Conservation (phyloP, 1,140 invertebrate species). For the Drosophila nigromelanica region DNA sequence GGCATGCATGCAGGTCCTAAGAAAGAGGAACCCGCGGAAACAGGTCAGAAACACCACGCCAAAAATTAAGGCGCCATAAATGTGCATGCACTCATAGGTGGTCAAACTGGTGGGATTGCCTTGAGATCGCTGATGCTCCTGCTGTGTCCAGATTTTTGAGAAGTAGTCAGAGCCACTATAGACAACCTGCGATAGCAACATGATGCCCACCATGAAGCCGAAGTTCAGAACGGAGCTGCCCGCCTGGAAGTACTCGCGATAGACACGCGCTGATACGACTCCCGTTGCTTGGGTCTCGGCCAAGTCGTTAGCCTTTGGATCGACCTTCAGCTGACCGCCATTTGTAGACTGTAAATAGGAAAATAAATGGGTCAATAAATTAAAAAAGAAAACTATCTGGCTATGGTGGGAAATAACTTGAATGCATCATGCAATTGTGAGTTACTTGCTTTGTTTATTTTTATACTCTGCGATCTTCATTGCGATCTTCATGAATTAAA, state of each 20-base stretch:
- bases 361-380: neutral
- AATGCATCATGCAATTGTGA: no score
- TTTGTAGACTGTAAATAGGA: conserved; percentile 26
- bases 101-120: conserved; percentile 62
- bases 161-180: conserved; percentile 92
- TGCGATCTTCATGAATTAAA: no score
- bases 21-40: conserved; percentile 88
- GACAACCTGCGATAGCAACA: conserved; percentile 89
- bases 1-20: conserved; percentile 91
- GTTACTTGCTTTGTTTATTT: no score
- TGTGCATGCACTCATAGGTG: conserved; percentile 81
- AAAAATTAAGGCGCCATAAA: conserved; percentile 72
- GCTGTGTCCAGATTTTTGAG: conserved; percentile 89
- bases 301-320: conserved; percentile 80
- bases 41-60: conserved; percentile 84
- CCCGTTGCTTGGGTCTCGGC: conserved; percentile 85
- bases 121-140: conserved; percentile 83
- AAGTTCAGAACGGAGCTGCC: conserved; percentile 87
- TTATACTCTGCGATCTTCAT: no score
- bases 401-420: no score
- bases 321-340: conserved; percentile 30
- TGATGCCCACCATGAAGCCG: conserved; percentile 85
- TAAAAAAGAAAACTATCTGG: no score
- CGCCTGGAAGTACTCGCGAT: conserved; percentile 87
- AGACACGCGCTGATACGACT: conserved; percentile 85